A percentile compares a stretch with the other conserved stretches of the same genome.
Evolutionary conservation across 2,113 vertebrate genomes (phyloP).

Genomic region (Haliaeetus leucogaster): DNA sequence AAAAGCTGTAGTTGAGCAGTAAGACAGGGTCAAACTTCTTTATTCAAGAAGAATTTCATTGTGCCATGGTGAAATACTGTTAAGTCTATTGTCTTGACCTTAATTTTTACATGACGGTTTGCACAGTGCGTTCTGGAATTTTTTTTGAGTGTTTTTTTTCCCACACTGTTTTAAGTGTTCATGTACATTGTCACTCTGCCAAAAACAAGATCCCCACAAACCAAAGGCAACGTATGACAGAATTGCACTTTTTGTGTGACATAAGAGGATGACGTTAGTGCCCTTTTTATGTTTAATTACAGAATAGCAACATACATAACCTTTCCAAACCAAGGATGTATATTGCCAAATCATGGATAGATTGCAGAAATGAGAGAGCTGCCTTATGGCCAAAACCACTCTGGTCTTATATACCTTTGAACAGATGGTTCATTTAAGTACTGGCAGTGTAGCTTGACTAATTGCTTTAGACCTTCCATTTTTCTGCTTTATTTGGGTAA

Average conservation of each 20-base stretch:
- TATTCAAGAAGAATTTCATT: not conserved
- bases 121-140: not conserved
- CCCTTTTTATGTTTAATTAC: not conserved
- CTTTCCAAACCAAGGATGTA: not conserved
- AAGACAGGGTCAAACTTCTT: not conserved
- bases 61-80: not conserved
- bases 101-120: not conserved
- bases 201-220: not conserved
- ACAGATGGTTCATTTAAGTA: slow-evolving; percentile 55
- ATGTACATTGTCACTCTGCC: not conserved
- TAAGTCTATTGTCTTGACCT: not conserved
- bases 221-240: not conserved
- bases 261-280: not conserved
- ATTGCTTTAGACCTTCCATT: slow-evolving; percentile 44
- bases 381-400: not conserved
- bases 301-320: not conserved
- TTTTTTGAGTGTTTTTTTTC: not conserved
- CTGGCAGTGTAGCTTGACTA: slow-evolving; percentile 31
- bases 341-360: not conserved
- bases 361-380: not conserved
- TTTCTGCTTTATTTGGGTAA: slow-evolving; percentile 11
- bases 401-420: slow-evolving; percentile 27
- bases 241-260: not conserved
- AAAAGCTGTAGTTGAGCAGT: not conserved
- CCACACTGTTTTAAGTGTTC: not conserved